phyloP scores from a whole-genome alignment of 1,140 invertebrate genomes.

The Drosophila ficusphila region DNA sequence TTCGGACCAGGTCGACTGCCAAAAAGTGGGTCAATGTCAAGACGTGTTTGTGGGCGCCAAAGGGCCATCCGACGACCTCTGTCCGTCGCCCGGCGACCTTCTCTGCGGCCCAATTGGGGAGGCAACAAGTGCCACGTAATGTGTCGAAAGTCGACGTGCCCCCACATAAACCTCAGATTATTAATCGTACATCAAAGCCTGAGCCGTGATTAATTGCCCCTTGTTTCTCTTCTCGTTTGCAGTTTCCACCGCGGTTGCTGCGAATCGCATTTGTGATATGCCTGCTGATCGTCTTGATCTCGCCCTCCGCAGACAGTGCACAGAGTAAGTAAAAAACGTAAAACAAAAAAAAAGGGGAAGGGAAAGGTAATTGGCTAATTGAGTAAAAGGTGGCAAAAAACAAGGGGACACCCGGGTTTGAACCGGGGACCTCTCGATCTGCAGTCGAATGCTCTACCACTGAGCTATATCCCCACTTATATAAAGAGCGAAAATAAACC shows the following conservation, averaged over 20 bases:
- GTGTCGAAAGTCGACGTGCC: slow-evolving; percentile 64
- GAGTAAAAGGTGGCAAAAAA: slow-evolving; percentile 24
- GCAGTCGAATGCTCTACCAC: slow-evolving; percentile 97
- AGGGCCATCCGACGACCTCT: slow-evolving; percentile 37
- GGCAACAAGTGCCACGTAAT: slow-evolving; percentile 69
- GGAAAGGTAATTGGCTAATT: not conserved
- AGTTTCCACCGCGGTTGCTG: slow-evolving; percentile 86
- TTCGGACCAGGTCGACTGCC: slow-evolving; percentile 31
- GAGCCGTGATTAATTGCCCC: slow-evolving; percentile 46
- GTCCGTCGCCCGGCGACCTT: slow-evolving; percentile 26
- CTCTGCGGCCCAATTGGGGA: slow-evolving; percentile 26
- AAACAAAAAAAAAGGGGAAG: not conserved
- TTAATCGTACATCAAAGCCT: slow-evolving; percentile 54
- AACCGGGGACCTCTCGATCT: slow-evolving; percentile 97
- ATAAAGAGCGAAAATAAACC: slow-evolving; percentile 34
- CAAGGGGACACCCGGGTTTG: slow-evolving; percentile 72
- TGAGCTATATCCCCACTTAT: slow-evolving; percentile 85
- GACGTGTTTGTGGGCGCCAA: slow-evolving; percentile 45
- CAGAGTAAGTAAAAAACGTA: slow-evolving; percentile 84
- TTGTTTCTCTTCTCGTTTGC: slow-evolving; percentile 67
- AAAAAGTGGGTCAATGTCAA: slow-evolving; percentile 76
- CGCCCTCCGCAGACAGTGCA: slow-evolving; percentile 86
- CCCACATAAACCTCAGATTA: slow-evolving; percentile 64
- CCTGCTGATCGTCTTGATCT: slow-evolving; percentile 85
- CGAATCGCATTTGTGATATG: slow-evolving; percentile 85